These are phyloP conservation scores for Xenopus petersii DNA, from an alignment of 2,797 vertebrate genomes.

Conservation along the genomic window DNA sequence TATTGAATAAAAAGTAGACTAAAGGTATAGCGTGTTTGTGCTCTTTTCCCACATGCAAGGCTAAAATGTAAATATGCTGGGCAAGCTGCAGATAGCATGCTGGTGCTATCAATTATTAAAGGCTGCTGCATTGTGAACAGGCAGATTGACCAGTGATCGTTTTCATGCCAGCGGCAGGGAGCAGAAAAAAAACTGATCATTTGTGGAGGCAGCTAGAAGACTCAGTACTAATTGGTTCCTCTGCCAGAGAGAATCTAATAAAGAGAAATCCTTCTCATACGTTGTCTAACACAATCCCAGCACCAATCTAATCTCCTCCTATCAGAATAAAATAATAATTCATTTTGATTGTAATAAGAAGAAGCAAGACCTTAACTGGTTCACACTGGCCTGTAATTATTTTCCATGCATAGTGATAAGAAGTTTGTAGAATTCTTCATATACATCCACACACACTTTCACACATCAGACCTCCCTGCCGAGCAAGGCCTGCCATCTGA, in stretches of 20 bases:
- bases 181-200: conserved; percentile 28
- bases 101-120: conserved; percentile 44
- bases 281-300: conserved; percentile 10
- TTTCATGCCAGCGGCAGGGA: conserved; percentile 44
- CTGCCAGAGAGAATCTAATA: conserved; percentile 26
- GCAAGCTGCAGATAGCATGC: conserved; percentile 30
- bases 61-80: background rate
- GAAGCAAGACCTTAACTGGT: background rate
- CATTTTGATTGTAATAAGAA: background rate
- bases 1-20: background rate
- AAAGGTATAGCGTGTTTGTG: background rate
- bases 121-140: conserved; percentile 35
- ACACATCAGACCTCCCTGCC: too few species aligned
- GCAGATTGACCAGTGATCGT: conserved; percentile 33
- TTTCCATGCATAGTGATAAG: conserved; percentile 13
- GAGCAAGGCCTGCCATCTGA: too few species aligned
- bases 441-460: too few species aligned
- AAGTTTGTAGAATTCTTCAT: too few species aligned
- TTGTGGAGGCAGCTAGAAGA: conserved; percentile 29
- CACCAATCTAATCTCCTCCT: conserved; percentile 7
- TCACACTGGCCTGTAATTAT: background rate
- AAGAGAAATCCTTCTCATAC: conserved; percentile 9
- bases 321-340: conserved; percentile 6
- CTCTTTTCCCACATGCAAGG: conserved; percentile 7
- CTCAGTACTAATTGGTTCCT: conserved; percentile 24